These are phyloP conservation scores for Thaumetopoea pityocampa DNA, from an alignment of 1,140 invertebrate genomes.

Conservation along the genomic window DNA sequence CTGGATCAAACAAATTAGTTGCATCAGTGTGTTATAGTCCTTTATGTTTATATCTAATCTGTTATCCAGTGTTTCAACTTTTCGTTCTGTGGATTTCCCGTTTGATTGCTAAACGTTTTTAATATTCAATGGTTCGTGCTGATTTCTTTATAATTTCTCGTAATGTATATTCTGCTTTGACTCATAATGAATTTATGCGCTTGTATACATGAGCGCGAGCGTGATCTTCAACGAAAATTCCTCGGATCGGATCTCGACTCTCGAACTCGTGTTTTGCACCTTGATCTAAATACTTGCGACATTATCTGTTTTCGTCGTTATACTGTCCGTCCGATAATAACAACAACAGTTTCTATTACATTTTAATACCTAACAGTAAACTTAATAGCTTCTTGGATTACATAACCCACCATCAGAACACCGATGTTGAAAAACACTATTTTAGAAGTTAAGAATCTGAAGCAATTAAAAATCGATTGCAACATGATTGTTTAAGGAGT, in stretches of 20 bases:
- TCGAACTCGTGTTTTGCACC: constrained; percentile 65
- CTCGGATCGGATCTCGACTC: constrained; percentile 55
- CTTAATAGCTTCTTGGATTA: too few relatives aligned
- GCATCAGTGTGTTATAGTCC: too few relatives aligned
- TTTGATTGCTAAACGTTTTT: constrained; percentile 1
- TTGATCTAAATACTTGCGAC: constrained; percentile 73
- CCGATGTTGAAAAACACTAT: too few relatives aligned
- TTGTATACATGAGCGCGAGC: constrained; percentile 27
- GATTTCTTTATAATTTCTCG: constrained; percentile 14
- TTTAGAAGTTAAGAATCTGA: too few relatives aligned
- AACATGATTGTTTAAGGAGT: too few relatives aligned
- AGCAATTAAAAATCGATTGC: too few relatives aligned
- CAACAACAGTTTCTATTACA: constrained; percentile 23
- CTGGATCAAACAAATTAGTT: too few relatives aligned
- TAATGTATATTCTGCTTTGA: constrained; percentile 23
- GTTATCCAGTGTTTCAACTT: too few relatives aligned
- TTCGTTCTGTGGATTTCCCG: background rate
- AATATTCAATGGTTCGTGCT: constrained; percentile 5
- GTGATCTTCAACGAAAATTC: constrained; percentile 59
- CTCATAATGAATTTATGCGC: constrained; percentile 41
- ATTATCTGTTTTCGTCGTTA: constrained; percentile 56
- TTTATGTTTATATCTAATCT: too few relatives aligned
- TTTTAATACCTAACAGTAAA: constrained; percentile 26
- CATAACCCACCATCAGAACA: too few relatives aligned
- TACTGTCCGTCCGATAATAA: constrained; percentile 39